Percentiles rank a stretch among this genome's conserved stretches.
Evolutionary conservation across 2,888 invertebrate species (phyloP).

Genomic region (Perizoma flavofasciatum): DNA sequence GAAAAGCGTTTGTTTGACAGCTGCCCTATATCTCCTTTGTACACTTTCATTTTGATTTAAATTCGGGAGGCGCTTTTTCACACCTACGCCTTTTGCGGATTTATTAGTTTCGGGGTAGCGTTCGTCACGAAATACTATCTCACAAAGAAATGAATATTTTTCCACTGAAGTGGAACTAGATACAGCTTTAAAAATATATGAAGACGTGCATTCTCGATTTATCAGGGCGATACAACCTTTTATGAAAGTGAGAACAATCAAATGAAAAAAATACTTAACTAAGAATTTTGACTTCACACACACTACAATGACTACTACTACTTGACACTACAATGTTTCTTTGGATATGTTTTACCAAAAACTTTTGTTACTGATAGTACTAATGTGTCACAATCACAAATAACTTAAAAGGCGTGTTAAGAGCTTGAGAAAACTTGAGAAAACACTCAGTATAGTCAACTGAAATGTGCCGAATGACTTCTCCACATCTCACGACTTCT

Average conservation of each 20-base stretch:
- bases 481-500: conserved; percentile 6
- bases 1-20: conserved; percentile 79
- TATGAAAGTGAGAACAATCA: no score
- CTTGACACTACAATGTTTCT: no score
- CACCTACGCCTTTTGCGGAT: conserved; percentile 31
- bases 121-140: conserved; percentile 6
- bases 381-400: no score
- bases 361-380: no score
- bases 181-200: no score
- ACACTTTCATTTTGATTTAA: conserved; percentile 41
- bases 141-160: not conserved
- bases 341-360: no score
- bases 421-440: conserved; percentile 11
- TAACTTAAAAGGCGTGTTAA: not conserved
- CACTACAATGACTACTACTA: no score
- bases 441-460: conserved; percentile 7
- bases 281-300: no score
- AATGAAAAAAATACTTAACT: no score
- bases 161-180: not conserved
- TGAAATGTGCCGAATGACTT: conserved; percentile 7
- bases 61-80: conserved; percentile 34
- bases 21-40: conserved; percentile 58
- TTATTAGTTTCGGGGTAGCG: conserved; percentile 26
- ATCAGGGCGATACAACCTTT: no score
- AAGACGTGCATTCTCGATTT: no score